Evolutionary conservation across 1,140 invertebrate genomes (phyloP), one percentile per base, ranked within the genome.

Genomic region (Hydropsyche tenuis): DNA sequence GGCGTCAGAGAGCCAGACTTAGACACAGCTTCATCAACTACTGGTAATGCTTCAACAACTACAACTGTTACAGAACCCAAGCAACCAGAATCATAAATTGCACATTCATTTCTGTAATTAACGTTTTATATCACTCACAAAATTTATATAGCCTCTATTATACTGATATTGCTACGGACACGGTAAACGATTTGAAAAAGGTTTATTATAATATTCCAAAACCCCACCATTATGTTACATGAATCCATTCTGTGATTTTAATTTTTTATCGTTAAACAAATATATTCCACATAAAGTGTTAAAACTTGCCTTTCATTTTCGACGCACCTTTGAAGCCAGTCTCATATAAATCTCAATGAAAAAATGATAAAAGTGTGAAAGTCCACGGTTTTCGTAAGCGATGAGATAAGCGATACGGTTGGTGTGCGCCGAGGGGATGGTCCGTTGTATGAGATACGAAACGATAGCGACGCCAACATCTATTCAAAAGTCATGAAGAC

Each of bases 1-100:
- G 90, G 90, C 30, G 89, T 91, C 25, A 87, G 85, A 0, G 89
- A 91, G 71, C 77, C 80, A 14, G 82, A 82, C 45, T 80, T 81
- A 0, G 84, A 85, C 43, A 75, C 75, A 42, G 14, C n/a, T 30
- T 70, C 68, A 18, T 80, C 80, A 27, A 81, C 73, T 70, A 81
- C 83, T 20, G 83, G 80, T 73, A 81, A 79, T 37, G 82, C 81
- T 23, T 37, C 43, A 43, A 62, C 65, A 53, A 25, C 63, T n/a
- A 70, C 37, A 6, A 23, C 72, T 5, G 75, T 73, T 11, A 76
- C 71, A 51, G 72, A 75, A 53, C 18, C 45, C 25, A 62, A 43
- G 1, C 25, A 6, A 20, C n/a, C 23, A 23, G 16, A 27, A 64
- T 25, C 27, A 62, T 62, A 62, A 18, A 62, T 9, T 62, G 30